Conservation (phyloP, 2,797 vertebrate genomes). For the Pangasius krempfi region DNA sequence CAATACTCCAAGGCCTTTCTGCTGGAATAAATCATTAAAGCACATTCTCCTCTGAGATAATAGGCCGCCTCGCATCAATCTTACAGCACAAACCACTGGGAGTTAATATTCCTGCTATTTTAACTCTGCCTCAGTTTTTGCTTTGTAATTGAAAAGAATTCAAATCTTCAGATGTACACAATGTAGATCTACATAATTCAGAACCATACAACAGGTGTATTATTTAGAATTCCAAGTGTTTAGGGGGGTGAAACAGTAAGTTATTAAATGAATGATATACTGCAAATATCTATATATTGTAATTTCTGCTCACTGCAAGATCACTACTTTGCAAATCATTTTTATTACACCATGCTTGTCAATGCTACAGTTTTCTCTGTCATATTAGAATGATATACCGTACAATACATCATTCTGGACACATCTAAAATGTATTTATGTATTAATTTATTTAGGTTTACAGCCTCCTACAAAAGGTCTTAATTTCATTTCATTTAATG, state of each 20-base stretch:
- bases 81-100: constrained; percentile 70
- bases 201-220: background rate
- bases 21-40: constrained; percentile 80
- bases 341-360: background rate
- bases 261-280: background rate
- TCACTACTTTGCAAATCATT: constrained; percentile 1
- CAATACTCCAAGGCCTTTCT: constrained; percentile 75
- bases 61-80: constrained; percentile 69
- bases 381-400: background rate
- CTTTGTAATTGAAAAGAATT: constrained; percentile 52
- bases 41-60: constrained; percentile 80
- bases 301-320: background rate
- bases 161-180: background rate
- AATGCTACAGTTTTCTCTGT: background rate
- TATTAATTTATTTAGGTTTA: background rate
- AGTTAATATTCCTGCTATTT: constrained; percentile 67
- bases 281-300: background rate
- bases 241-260: background rate
- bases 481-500: background rate
- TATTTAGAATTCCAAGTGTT: background rate
- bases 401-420: background rate
- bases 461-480: background rate
- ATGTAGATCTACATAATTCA: background rate
- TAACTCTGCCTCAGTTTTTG: constrained; percentile 38
- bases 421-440: background rate